These are phyloP conservation scores for Phalacrocorax carbo DNA, from an alignment of 2,113 vertebrate genomes.

Conservation along the genomic window DNA sequence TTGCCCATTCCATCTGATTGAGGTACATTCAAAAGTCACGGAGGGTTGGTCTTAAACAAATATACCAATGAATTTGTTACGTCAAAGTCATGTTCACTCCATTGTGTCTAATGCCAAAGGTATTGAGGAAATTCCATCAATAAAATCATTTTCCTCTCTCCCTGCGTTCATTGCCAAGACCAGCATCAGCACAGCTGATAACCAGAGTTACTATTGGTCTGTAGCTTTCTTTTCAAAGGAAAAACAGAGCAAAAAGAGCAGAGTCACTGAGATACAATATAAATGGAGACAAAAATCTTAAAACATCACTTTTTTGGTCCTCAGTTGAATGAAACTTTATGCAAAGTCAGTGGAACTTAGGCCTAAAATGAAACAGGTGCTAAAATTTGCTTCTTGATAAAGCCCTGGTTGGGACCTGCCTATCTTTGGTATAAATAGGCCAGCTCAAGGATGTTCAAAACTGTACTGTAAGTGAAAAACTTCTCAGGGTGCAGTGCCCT, in stretches of 20 bases:
- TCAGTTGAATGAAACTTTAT: background rate
- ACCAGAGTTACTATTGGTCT: background rate
- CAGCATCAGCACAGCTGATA: background rate
- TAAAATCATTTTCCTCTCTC: background rate
- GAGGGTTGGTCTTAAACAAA: conserved; percentile 56
- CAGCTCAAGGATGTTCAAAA: background rate
- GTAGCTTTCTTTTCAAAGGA: background rate
- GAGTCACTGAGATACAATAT: background rate
- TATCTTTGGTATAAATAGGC: background rate
- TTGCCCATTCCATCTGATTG: background rate
- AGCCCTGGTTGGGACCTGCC: background rate
- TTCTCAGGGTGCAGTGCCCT: background rate
- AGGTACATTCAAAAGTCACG: background rate
- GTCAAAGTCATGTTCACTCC: conserved; percentile 21
- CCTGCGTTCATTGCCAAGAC: background rate
- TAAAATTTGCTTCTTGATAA: background rate
- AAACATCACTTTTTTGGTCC: background rate
- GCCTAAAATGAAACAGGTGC: background rate
- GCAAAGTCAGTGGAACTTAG: background rate
- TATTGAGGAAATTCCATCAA: conserved; percentile 59
- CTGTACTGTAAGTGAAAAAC: background rate
- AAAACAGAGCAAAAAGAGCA: background rate
- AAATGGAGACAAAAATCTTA: background rate
- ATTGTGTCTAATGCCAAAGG: conserved; percentile 44
- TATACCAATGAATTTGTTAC: background rate